These are phyloP conservation scores for Drosophila austrosaltans DNA, from an alignment of 2,888 invertebrate genomes.

Conservation along the genomic window DNA sequence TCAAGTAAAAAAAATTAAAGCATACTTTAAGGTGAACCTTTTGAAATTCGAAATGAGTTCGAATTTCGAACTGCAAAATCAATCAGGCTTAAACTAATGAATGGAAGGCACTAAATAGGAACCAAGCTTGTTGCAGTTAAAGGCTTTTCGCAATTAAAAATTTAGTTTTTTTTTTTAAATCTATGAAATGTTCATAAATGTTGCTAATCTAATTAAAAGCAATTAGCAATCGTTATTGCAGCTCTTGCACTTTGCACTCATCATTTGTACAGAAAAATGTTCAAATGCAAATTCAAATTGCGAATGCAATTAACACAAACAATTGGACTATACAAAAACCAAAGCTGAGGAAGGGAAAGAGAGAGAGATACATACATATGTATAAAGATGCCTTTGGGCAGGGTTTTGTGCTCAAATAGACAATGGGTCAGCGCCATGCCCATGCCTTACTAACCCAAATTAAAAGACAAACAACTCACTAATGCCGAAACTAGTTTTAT, in stretches of 20 bases:
- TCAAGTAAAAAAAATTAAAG: neutral
- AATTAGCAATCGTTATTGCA: constrained; percentile 60
- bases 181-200: neutral
- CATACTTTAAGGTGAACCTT: constrained; percentile 39
- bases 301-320: constrained; percentile 59
- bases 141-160: neutral
- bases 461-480: constrained; percentile 45
- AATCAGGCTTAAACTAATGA: neutral
- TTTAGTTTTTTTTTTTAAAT: neutral
- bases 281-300: constrained; percentile 11
- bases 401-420: constrained; percentile 12
- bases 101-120: no score
- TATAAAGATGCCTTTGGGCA: constrained; percentile 36
- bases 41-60: neutral
- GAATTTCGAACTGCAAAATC: constrained; percentile 3
- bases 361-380: constrained; percentile 17
- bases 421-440: constrained; percentile 22
- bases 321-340: constrained; percentile 14
- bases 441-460: constrained; percentile 71
- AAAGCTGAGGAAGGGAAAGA: constrained; percentile 14
- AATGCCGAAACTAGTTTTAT: constrained; percentile 73
- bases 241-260: constrained; percentile 65
- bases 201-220: constrained; percentile 55
- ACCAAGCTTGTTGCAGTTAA: no score
- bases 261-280: constrained; percentile 17